A percentile compares a stretch with the other conserved stretches of the same genome.
These are phyloP conservation scores for Eledona agricola DNA, from an alignment of 2,888 invertebrate species.

Conservation along the genomic window DNA sequence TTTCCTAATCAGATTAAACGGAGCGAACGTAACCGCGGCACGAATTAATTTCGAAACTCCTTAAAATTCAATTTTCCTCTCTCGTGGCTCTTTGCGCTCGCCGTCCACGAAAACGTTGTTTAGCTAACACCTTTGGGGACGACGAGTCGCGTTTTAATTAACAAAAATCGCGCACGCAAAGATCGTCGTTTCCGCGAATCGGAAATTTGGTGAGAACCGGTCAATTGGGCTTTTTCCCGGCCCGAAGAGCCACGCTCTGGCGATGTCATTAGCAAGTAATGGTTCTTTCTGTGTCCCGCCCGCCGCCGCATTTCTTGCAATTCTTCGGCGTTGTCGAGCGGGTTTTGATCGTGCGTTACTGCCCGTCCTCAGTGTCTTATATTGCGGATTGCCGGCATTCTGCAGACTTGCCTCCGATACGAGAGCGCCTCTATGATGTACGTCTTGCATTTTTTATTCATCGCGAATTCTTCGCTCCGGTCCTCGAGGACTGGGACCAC, in stretches of 20 bases:
- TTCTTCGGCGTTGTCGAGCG: constrained; percentile 34
- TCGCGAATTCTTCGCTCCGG: no score
- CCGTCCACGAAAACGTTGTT: no score
- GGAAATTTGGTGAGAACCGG: constrained; percentile 1
- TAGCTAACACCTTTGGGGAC: no score
- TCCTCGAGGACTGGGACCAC: no score
- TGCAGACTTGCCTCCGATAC: constrained; percentile 42
- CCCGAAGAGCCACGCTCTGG: constrained; percentile 8
- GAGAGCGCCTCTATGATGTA: constrained; percentile 40
- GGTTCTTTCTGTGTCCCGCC: constrained; percentile 14
- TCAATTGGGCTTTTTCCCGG: constrained; percentile 1
- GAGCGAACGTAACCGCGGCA: no score
- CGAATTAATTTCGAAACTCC: no score
- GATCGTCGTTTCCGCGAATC: no score
- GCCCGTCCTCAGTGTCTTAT: constrained; percentile 34
- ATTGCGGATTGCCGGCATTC: constrained; percentile 41
- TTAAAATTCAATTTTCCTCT: no score
- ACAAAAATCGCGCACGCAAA: no score
- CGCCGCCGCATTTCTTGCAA: constrained; percentile 36
- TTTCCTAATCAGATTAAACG: no score
- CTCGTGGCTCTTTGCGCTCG: no score
- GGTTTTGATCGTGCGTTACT: constrained; percentile 36
- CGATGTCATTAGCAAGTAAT: constrained; percentile 21
- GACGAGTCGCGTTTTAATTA: no score
- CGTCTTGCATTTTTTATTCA: constrained; percentile 35